A percentile compares a stretch with the other conserved stretches of the same genome.
Evolutionary conservation across 1,140 invertebrate species (phyloP).

Genomic region (Heliconius hermathena): DNA sequence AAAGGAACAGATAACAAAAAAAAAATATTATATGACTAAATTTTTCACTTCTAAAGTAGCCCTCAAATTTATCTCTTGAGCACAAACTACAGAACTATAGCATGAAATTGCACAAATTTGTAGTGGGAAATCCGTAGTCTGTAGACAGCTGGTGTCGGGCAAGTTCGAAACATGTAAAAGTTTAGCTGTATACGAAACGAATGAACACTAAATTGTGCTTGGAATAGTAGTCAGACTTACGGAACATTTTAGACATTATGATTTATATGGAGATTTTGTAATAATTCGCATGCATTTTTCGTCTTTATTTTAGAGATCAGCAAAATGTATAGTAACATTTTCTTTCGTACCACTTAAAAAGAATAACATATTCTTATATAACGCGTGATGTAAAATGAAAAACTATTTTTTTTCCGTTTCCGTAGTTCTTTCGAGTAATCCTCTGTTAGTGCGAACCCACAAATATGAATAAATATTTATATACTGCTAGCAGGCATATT

Average conservation of each 20-base stretch:
- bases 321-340: too few relatives aligned
- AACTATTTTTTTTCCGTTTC: too few relatives aligned
- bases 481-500: too few relatives aligned
- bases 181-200: neutral
- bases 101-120: conserved; percentile 9
- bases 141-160: conserved; percentile 7
- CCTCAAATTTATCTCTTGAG: neutral
- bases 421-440: too few relatives aligned
- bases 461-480: too few relatives aligned
- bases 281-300: neutral
- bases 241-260: neutral
- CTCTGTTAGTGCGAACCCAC: too few relatives aligned
- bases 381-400: too few relatives aligned
- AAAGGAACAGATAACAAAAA: too few relatives aligned
- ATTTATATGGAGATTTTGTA: neutral
- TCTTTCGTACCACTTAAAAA: too few relatives aligned
- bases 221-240: neutral
- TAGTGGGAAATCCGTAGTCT: conserved; percentile 4
- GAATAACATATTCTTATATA: too few relatives aligned
- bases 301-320: too few relatives aligned
- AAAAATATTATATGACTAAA: neutral
- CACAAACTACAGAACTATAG: neutral
- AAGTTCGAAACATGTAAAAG: neutral
- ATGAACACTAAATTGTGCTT: conserved; percentile 14
- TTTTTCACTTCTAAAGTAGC: neutral